phyloP scores from a whole-genome alignment of 1,140 invertebrate genomes.

The Amphibalanus amphitrite region DNA sequence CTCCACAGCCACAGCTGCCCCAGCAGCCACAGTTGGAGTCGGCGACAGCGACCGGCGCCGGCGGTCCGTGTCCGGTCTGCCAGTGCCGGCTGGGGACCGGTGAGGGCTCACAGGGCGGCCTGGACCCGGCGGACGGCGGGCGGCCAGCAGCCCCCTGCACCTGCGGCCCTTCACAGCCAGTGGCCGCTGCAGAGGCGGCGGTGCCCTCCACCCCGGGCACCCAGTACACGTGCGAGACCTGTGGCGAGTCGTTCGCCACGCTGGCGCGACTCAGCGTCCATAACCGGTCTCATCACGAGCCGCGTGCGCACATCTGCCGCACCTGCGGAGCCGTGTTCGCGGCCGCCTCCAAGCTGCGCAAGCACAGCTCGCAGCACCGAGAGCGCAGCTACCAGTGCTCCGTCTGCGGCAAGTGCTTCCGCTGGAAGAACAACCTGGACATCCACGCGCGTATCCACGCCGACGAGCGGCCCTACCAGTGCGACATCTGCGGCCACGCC shows the following conservation, averaged over 20 bases:
- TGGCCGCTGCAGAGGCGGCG: too few species aligned
- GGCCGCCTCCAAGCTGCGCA: neutral
- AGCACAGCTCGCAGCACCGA: neutral
- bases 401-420: slow-evolving; percentile 41
- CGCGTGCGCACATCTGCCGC: neutral
- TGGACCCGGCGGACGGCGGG: neutral
- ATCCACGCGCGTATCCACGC: slow-evolving; percentile 36
- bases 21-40: neutral
- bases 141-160: neutral
- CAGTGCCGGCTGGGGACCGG: neutral
- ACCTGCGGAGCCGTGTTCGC: neutral
- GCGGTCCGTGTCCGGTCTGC: neutral
- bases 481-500: slow-evolving; percentile 60
- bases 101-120: too few species aligned
- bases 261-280: neutral
- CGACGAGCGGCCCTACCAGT: slow-evolving; percentile 41
- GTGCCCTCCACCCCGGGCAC: too few species aligned
- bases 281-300: neutral
- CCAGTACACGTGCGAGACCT: neutral
- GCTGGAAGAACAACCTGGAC: slow-evolving; percentile 53
- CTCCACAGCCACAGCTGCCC: too few species aligned
- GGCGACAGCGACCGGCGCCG: too few species aligned
- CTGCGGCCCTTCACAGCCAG: neutral
- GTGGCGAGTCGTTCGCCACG: neutral
- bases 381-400: slow-evolving; percentile 14